These are phyloP conservation scores for Thomomys bottae DNA, from an alignment of 2,113 vertebrate genomes.

Conservation along the genomic window DNA sequence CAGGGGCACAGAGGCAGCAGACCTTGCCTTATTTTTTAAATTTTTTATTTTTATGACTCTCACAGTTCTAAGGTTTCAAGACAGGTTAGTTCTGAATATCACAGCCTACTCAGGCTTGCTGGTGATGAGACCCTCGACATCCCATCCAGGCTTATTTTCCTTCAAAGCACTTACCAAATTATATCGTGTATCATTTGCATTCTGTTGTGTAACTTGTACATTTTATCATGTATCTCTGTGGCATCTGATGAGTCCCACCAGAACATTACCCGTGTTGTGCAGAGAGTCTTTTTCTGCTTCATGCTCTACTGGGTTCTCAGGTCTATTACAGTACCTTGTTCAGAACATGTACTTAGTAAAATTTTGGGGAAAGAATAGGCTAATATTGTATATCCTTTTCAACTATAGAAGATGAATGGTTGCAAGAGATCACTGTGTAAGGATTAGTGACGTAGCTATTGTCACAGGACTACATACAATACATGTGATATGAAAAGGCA, in stretches of 20 bases:
- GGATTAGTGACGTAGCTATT: neutral
- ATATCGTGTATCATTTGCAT: no score
- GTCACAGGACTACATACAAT: neutral
- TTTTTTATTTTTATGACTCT: neutral
- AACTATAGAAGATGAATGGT: neutral
- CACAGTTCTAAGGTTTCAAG: neutral
- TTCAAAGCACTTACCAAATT: neutral
- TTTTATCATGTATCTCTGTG: neutral
- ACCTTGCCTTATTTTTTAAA: neutral
- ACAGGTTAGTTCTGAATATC: neutral
- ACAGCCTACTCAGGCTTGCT: neutral
- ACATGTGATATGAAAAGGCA: neutral
- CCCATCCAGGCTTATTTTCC: neutral
- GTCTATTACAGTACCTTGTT: neutral
- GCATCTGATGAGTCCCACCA: neutral
- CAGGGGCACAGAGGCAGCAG: neutral
- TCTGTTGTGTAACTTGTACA: neutral
- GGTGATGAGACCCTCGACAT: neutral
- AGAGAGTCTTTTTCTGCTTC: neutral
- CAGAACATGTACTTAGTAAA: neutral
- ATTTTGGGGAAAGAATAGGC: neutral
- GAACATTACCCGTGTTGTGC: neutral
- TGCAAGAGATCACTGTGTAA: neutral
- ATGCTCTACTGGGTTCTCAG: neutral
- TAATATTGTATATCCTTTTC: constrained; percentile 2